phyloP scores from a whole-genome alignment of 2,113 vertebrate genomes.

The Hymenochirus boettgeri region DNA sequence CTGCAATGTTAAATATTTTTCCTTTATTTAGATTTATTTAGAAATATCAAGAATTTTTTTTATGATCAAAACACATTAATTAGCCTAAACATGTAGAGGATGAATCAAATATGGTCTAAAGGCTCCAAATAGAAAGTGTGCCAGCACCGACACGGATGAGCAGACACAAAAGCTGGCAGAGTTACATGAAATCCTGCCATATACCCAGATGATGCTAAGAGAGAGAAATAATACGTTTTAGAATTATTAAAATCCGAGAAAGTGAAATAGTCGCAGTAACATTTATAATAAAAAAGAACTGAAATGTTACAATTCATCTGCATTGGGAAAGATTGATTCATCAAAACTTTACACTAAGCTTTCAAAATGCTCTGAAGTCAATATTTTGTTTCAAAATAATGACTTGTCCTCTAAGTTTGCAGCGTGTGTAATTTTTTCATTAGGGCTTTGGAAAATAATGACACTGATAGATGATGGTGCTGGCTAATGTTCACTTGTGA shows the following conservation, averaged over 20 bases:
- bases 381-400: conserved; percentile 39
- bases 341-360: conserved; percentile 16
- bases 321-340: conserved; percentile 32
- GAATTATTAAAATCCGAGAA: conserved; percentile 20
- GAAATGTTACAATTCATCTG: conserved; percentile 13
- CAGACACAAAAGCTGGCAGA: conserved; percentile 27
- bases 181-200: conserved; percentile 28
- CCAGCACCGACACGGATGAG: conserved; percentile 33
- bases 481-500: conserved; percentile 31
- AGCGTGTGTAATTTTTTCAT: conserved; percentile 46
- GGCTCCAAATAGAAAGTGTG: conserved; percentile 10
- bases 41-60: conserved; percentile 12
- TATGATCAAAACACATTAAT: conserved; percentile 31
- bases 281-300: conserved; percentile 22
- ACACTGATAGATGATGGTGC: conserved; percentile 45
- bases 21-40: conserved; percentile 13
- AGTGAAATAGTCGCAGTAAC: conserved; percentile 24
- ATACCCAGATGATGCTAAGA: conserved; percentile 12
- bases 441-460: conserved; percentile 42
- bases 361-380: conserved; percentile 40
- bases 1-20: conserved; percentile 1
- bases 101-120: conserved; percentile 20
- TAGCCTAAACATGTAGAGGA: conserved; percentile 25
- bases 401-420: conserved; percentile 44
- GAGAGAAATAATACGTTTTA: conserved; percentile 6